phyloP scores from a whole-genome alignment of 2,113 vertebrate genomes.

The Sphaerodactylus townsendi region DNA sequence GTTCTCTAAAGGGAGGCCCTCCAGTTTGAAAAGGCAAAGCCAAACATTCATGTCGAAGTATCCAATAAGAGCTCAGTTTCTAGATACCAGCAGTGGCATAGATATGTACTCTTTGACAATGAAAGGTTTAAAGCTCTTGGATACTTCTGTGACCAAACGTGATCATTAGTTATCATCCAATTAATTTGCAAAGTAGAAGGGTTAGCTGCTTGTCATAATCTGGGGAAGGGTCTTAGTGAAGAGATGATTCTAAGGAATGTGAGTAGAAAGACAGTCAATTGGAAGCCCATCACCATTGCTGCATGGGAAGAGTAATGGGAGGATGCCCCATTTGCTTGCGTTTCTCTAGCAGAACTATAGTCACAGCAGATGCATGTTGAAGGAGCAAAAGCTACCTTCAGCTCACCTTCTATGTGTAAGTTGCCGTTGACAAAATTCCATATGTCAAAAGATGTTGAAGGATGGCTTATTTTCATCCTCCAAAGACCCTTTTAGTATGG shows the following conservation, averaged over 20 bases:
- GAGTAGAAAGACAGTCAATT: not conserved
- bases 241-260: not conserved
- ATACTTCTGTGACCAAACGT: not conserved
- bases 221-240: not conserved
- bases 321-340: not conserved
- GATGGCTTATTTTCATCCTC: not conserved
- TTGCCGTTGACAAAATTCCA: slow-evolving; percentile 66
- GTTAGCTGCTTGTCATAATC: not conserved
- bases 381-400: slow-evolving; percentile 12
- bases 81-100: not conserved
- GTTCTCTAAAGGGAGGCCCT: too few species aligned
- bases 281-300: not conserved
- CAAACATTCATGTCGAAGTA: too few species aligned
- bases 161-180: not conserved
- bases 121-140: not conserved
- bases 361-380: not conserved
- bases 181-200: not conserved
- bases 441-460: slow-evolving; percentile 30
- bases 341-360: not conserved
- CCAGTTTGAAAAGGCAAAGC: too few species aligned
- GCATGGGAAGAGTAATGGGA: not conserved
- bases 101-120: not conserved
- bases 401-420: slow-evolving; percentile 36
- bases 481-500: not conserved
- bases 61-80: not conserved